Evolutionary conservation across 30 jellyfish, hydroid and myxozoan genomes (phyloP).

Genomic region (Aurelia sp.): DNA sequence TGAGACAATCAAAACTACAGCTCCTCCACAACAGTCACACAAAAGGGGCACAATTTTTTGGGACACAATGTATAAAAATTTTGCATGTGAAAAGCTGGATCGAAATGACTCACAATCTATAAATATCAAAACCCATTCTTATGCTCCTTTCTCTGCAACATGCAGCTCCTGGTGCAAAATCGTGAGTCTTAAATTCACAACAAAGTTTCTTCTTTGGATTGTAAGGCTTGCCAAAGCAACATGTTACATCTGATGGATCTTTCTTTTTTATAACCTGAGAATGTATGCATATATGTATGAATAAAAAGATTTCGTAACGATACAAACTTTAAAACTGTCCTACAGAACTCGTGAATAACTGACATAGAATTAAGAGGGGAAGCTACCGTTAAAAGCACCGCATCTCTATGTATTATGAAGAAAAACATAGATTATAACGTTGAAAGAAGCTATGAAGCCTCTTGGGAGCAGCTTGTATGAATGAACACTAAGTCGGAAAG

Average conservation of each 20-base stretch:
- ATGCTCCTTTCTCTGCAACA: slow-evolving; percentile 35
- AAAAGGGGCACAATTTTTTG: no score
- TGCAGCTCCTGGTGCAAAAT: slow-evolving; percentile 38
- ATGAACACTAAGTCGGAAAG: no score
- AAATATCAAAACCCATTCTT: background rate
- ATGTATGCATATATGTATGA: background rate
- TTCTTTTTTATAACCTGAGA: slow-evolving; percentile 36
- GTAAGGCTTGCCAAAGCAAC: slow-evolving; percentile 75
- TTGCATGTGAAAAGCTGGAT: no score
- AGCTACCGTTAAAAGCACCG: background rate
- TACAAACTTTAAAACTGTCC: background rate
- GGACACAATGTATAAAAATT: no score
- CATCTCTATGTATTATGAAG: background rate
- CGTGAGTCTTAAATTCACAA: slow-evolving; percentile 15
- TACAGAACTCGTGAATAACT: background rate
- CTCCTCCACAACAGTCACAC: no score
- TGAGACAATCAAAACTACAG: no score
- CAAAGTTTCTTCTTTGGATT: slow-evolving; percentile 51
- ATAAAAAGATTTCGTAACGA: background rate
- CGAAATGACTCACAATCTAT: background rate
- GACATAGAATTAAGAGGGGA: no score
- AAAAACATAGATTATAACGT: background rate
- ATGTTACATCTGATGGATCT: slow-evolving; percentile 17
- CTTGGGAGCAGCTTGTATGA: no score
- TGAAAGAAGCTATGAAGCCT: no score